phyloP scores from a whole-genome alignment of 2,113 vertebrate genomes.

The Apus apus region DNA sequence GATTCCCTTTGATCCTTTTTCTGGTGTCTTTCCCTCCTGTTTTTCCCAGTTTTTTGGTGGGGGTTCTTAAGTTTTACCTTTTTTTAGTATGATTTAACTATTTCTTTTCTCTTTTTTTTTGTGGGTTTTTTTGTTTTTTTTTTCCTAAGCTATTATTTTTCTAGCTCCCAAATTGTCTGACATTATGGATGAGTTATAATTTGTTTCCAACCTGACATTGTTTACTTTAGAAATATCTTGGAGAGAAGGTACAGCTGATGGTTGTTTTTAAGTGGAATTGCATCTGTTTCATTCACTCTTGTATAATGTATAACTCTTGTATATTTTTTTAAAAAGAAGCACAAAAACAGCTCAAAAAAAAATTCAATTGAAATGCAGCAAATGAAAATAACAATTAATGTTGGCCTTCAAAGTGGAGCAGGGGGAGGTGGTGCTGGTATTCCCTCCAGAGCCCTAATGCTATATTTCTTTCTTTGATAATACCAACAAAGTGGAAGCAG shows the following conservation, averaged over 20 bases:
- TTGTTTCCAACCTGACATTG: neutral
- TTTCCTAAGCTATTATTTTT: neutral
- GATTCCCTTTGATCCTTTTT: neutral
- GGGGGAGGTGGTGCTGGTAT: conserved; percentile 17
- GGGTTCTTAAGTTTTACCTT: neutral
- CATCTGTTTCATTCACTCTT: neutral
- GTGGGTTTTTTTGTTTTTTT: no score
- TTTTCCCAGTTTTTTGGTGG: neutral
- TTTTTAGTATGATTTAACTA: neutral
- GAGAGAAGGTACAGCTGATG: conserved; percentile 9
- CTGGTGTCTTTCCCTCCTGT: neutral
- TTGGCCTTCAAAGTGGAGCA: conserved; percentile 30
- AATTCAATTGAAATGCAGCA: neutral
- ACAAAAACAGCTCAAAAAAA: neutral
- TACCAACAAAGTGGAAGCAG: conserved; percentile 62
- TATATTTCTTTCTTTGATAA: conserved; percentile 55
- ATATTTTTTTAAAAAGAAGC: neutral
- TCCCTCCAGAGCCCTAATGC: conserved; percentile 5
- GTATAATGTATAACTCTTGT: neutral
- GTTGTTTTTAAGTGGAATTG: neutral
- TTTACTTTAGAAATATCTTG: conserved; percentile 16
- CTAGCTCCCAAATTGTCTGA: neutral
- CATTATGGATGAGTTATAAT: neutral
- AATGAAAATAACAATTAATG: conserved; percentile 46
- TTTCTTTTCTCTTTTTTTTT: neutral